These are phyloP conservation scores for Metacarcinus magister DNA, from an alignment of 2,888 invertebrate genomes.

Conservation along the genomic window DNA sequence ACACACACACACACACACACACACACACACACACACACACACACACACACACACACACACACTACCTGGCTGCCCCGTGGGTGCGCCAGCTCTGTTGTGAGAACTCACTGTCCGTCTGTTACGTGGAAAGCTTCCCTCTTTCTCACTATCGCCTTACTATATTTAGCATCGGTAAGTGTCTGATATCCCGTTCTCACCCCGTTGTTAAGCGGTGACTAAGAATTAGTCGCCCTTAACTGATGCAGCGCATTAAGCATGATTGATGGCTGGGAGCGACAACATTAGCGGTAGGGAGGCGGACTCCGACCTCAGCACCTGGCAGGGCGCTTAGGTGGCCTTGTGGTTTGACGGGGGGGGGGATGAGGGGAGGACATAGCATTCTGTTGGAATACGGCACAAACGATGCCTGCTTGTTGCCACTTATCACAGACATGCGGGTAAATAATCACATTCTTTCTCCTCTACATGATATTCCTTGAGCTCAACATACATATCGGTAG, in stretches of 20 bases:
- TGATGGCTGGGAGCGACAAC: neutral
- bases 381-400: neutral
- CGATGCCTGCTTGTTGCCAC: neutral
- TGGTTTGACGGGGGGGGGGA: neutral
- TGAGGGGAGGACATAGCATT: neutral
- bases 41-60: too few relatives aligned
- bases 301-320: neutral
- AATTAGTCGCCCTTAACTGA: neutral
- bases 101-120: neutral
- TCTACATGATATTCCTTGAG: neutral
- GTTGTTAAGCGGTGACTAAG: constrained; percentile 14
- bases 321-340: neutral
- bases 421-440: too few relatives aligned
- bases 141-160: neutral
- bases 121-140: constrained; percentile 39
- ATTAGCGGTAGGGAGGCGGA: neutral
- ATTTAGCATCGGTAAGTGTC: constrained; percentile 22
- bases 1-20: neutral
- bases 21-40: neutral
- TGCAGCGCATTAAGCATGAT: neutral
- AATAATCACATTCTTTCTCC: neutral
- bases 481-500: neutral
- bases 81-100: neutral
- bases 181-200: constrained; percentile 39
- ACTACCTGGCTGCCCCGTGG: neutral